A percentile compares a stretch with the other conserved stretches of the same genome.
phyloP scores from a whole-genome alignment of 2,888 invertebrate species.

The Prosopocoilus inquinatus region DNA sequence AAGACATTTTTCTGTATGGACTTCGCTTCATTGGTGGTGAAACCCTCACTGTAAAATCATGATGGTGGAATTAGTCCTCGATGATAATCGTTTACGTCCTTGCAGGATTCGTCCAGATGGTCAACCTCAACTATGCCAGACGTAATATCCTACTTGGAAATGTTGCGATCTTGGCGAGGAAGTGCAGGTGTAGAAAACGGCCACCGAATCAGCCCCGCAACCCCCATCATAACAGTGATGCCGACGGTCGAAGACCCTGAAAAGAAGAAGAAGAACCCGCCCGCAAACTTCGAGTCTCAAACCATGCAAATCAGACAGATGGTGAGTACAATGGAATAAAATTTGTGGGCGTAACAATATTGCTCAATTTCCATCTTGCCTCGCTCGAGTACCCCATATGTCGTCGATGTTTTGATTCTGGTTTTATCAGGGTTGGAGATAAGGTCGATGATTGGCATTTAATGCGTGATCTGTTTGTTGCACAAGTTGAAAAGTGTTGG shows the following conservation, averaged over 20 bases:
- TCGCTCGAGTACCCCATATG: background rate
- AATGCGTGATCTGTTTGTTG: background rate
- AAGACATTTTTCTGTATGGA: no score
- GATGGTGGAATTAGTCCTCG: background rate
- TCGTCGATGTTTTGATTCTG: background rate
- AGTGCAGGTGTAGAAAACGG: conserved; percentile 12
- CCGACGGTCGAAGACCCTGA: conserved; percentile 38
- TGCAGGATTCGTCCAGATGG: background rate
- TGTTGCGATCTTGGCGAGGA: conserved; percentile 6
- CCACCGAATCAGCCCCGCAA: conserved; percentile 30
- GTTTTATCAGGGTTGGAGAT: background rate
- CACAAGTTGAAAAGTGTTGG: background rate
- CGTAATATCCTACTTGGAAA: conserved; percentile 33
- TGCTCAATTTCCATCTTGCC: background rate
- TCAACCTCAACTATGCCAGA: conserved; percentile 34
- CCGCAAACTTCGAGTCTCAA: background rate
- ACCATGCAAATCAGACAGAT: conserved; percentile 1
- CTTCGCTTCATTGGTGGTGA: no score
- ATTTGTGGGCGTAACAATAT: background rate
- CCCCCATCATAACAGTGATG: conserved; percentile 46
- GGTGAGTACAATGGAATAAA: conserved; percentile 4
- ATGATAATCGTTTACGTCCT: background rate
- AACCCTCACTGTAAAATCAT: no score
- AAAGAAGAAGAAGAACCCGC: conserved; percentile 5
- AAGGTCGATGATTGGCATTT: background rate